A percentile compares a stretch with the other conserved stretches of the same genome.
These are phyloP conservation scores for Rhabdomys dilectus DNA, from an alignment of 2,113 vertebrate genomes.

Conservation along the genomic window DNA sequence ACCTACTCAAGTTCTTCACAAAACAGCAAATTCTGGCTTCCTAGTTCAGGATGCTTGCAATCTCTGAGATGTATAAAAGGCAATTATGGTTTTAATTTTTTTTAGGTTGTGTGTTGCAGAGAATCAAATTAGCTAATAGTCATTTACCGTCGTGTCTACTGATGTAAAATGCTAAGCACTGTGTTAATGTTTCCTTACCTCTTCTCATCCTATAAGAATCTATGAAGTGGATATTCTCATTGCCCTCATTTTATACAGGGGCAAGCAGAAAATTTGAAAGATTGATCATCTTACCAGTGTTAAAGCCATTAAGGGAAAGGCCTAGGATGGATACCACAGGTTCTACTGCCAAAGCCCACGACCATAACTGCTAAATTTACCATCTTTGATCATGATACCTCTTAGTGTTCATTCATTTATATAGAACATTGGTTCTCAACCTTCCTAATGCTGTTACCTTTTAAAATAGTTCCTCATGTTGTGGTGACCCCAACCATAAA, in stretches of 20 bases:
- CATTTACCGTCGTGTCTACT: not conserved
- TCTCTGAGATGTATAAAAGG: not conserved
- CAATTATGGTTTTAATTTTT: not conserved
- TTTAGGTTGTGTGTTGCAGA: not conserved
- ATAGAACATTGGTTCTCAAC: not conserved
- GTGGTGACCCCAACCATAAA: not conserved
- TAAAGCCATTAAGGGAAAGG: not conserved
- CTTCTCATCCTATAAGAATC: not conserved
- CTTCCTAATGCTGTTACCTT: not conserved
- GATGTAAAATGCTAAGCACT: not conserved
- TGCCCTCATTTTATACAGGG: not conserved
- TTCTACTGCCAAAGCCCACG: not conserved
- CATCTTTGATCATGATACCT: not conserved
- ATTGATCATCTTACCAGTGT: not conserved
- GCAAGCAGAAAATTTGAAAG: conserved; percentile 28
- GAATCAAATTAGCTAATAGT: not conserved
- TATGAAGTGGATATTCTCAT: not conserved
- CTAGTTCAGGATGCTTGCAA: not conserved
- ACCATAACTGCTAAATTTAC: not conserved
- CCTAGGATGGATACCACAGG: not conserved
- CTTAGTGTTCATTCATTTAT: not conserved
- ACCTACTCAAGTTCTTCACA: not conserved
- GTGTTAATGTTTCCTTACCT: not conserved
- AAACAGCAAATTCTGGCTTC: not conserved
- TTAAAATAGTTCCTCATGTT: not conserved